Percentiles rank a stretch among this genome's conserved stretches.
Conservation (phyloP, 64 coral and sea anemone species). For the Anthopleura sola region DNA sequence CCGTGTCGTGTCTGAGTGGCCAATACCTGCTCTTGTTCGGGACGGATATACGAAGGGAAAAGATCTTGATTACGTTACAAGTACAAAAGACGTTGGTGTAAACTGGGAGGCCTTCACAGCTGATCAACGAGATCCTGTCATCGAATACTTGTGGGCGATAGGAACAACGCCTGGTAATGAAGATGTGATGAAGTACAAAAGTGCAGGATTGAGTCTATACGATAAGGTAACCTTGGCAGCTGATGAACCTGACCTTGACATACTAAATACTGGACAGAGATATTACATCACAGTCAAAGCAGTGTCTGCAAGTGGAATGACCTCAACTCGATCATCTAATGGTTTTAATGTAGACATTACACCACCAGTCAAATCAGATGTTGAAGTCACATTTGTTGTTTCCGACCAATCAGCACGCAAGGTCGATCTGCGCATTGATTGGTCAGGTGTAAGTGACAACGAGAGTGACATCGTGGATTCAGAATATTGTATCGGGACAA, state of each 20-base stretch:
- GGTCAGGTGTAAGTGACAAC: constrained; percentile 43
- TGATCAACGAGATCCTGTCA: constrained; percentile 32
- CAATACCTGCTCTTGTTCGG: constrained; percentile 45
- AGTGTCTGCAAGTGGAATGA: constrained; percentile 22
- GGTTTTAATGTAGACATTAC: constrained; percentile 57
- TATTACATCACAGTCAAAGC: constrained; percentile 44
- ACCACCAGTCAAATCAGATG: constrained; percentile 44
- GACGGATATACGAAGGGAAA: constrained; percentile 23
- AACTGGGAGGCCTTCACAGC: constrained; percentile 66
- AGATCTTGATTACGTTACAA: constrained; percentile 50
- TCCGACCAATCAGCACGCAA: constrained; percentile 12
- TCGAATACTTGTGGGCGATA: constrained; percentile 56
- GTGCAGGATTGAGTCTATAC: constrained; percentile 28
- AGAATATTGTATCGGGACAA: constrained; percentile 45
- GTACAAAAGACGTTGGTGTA: constrained; percentile 50
- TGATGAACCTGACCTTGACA: constrained; percentile 41
- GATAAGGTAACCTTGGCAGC: constrained; percentile 21
- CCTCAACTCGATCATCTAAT: constrained; percentile 11
- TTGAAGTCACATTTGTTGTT: constrained; percentile 39
- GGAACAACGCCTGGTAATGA: constrained; percentile 32
- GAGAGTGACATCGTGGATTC: constrained; percentile 53
- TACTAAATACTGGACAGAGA: constrained; percentile 33
- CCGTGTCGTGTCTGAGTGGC: constrained; percentile 70
- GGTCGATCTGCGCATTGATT: constrained; percentile 31
- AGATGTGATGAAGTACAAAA: constrained; percentile 25